Conservation (phyloP, 1,140 invertebrate genomes). For the Trichogramma pretiosum region DNA sequence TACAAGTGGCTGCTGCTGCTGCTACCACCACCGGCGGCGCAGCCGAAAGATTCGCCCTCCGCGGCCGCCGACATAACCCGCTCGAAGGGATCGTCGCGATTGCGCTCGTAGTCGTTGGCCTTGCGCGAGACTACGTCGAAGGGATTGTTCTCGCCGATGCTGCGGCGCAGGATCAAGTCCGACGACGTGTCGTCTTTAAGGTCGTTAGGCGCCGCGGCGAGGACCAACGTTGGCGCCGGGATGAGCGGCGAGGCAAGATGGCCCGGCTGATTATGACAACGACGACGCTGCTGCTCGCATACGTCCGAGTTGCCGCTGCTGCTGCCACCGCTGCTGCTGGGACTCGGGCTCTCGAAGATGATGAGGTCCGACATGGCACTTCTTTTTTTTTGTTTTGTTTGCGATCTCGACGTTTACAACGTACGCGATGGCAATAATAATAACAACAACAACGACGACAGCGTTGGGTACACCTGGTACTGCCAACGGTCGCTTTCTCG, state of each 20-base stretch:
- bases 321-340: background rate
- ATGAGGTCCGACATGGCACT: constrained; percentile 33
- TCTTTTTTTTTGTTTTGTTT: background rate
- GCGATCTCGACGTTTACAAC: no score
- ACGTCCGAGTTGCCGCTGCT: no score
- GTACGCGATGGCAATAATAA: no score
- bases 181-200: background rate
- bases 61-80: no score
- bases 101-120: constrained; percentile 29
- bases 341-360: constrained; percentile 28
- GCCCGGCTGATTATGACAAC: no score
- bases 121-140: constrained; percentile 32
- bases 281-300: constrained; percentile 2
- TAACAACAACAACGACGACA: no score
- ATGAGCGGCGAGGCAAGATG: constrained; percentile 30
- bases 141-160: constrained; percentile 33
- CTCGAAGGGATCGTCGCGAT: constrained; percentile 36
- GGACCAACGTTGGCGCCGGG: constrained; percentile 21
- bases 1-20: no score
- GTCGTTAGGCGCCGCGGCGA: background rate
- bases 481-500: no score
- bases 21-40: no score
- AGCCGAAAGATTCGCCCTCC: no score
- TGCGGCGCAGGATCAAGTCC: constrained; percentile 10
- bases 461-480: no score